Base-by-base conservation (phyloP, 1,140 invertebrate species). In the Sycobia sp. region DNA sequence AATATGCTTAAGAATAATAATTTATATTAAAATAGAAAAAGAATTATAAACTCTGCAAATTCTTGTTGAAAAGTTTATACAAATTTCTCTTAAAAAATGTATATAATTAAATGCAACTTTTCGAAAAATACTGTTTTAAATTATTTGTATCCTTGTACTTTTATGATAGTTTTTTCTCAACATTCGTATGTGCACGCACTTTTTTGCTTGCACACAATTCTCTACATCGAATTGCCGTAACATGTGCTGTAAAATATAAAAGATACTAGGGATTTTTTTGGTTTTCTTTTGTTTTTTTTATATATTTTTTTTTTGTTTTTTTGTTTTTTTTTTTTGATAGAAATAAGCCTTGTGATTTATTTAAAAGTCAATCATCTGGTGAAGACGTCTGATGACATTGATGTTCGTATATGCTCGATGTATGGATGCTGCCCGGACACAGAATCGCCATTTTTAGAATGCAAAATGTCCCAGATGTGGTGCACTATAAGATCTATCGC, bases 401-500 rank as follows among this genome's bases (percentile, higher is more conserved):
- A 82, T 47, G 71, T 78, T 77, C 71, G 76, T 65, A 73, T 83
- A 74, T 70, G 80, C 72, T 80, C 80, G 65, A 71, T 73, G 70
- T 76, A 69, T 75, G 78, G 78, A 77, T 82, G 78, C 76, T 80
- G 80, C 76, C 76, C 76, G 75, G 76, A 71, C 75, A 75, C 71
- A 67, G 71, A 73, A 67, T 82, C 78, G 68, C 75, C 76, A 71
- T 81, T 86, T 84, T 86, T 87, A 78, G 84, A 85, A 81, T 85
- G 89, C 79, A 97, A 89, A 73, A 96, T 90, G 85, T 98, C 96
- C 86, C 93, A 91, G 84, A 98, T 97, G 88, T 97, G 95, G 82
- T 98, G 94, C 74, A 98, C 95, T 85, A 99, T 97, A 81, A 98
- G 88, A 84, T 96, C 95, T 87, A 98, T 98, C 83, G 96, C 96